Conservation (phyloP, 1,140 invertebrate species). For the Camponotus vicinus region DNA sequence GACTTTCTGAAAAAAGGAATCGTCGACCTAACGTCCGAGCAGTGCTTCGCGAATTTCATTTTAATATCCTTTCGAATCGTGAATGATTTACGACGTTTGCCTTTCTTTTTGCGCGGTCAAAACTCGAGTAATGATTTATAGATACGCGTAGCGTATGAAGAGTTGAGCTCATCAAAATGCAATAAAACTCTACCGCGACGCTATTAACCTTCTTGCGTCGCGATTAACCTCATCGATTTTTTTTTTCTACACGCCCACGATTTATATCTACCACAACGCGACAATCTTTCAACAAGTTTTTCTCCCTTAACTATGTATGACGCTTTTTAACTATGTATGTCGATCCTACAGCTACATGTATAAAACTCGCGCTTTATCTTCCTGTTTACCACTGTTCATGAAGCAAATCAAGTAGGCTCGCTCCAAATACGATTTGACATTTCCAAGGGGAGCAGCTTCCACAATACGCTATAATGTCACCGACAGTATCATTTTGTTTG, state of each 20-base stretch:
- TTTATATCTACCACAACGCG: slow-evolving; percentile 18
- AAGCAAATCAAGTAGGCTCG: background rate
- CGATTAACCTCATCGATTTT: background rate
- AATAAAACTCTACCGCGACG: slow-evolving; percentile 15
- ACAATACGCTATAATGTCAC: background rate
- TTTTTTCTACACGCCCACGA: slow-evolving; percentile 7
- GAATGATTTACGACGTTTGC: slow-evolving; percentile 52
- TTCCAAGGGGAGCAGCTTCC: background rate
- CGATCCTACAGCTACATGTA: background rate
- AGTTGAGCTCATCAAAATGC: background rate
- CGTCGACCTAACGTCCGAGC: background rate
- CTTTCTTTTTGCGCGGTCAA: background rate
- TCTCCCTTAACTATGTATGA: background rate
- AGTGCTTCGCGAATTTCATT: background rate
- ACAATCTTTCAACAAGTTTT: background rate
- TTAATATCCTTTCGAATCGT: background rate
- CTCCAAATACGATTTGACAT: background rate
- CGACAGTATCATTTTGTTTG: slow-evolving; percentile 6
- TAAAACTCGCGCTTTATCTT: slow-evolving; percentile 16
- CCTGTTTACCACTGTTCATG: background rate
- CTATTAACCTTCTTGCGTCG: background rate
- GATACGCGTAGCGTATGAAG: background rate
- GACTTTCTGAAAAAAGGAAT: background rate
- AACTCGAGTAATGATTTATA: slow-evolving; percentile 14
- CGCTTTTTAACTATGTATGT: slow-evolving; percentile 2